Evolutionary conservation across 2,888 invertebrate genomes (phyloP), one percentile per base, ranked within the genome.

Genomic region (Acanthosoma haemorrhoidale): DNA sequence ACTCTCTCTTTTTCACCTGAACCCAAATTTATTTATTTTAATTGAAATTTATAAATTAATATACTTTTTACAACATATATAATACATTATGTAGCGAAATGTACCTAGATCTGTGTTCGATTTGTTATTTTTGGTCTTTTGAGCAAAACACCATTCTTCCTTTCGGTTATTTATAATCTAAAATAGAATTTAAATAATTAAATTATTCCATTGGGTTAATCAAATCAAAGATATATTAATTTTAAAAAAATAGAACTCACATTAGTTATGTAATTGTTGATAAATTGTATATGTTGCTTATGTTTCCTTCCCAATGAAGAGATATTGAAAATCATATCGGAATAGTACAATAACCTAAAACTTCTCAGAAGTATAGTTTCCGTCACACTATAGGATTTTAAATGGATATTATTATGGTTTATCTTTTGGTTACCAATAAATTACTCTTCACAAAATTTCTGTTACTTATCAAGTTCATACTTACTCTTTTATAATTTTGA

Each of bases 331-430:
- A 60, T 60, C n/a, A 60, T 25, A 36, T 60, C 60, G 29, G 60
- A 60, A 60, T 60, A 60, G 60, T 34, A 60, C 16, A 60, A 36
- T 13, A 60, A 13, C n/a, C 60, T 60, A 18, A 21, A 32, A 34
- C 32, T 29, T 36, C 60, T 60, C 25, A 60, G 60, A 18, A 60
- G 16, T 32, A 60, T 60, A 36, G 60, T 60, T 60, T 60, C 60
- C 18, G 60, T 60, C 60, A 60, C 32, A n/a, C 60, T 60, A 18
- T 60, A 16, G 1, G 3, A 60, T 32, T 18, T 13, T 32, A 34
- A 34, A 16, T 59, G 2, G 18, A 16, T 60, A 34, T 15, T 4
- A 60, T 60, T 15, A 60, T 31, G n/a, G 4, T 16, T 31, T 3
- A 18, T 1, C 9, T 25, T 0, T 15, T 1, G 8, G 5, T 29